Base-by-base conservation (phyloP, 2,113 vertebrate species). In the Lathamus discolor region DNA sequence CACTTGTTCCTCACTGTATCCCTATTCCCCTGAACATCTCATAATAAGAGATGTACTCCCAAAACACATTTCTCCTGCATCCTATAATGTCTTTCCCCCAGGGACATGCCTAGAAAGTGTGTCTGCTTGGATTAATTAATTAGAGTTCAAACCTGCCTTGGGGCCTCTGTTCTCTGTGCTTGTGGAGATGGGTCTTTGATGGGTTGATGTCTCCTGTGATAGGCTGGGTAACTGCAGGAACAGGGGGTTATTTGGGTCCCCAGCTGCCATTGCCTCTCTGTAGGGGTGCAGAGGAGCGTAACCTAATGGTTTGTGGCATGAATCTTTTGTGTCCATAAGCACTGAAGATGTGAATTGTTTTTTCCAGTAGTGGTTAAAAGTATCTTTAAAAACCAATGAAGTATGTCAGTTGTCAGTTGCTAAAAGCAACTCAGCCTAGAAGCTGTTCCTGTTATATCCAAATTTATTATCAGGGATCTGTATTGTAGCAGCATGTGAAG, bases 61-160 rank as follows among this genome's bases (percentile, higher is more conserved):
- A 6, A n/a, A n/a, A n/a, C 19, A 35, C 10, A 46, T 9, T 88
- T 85, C 16, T 63, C 1, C 1, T 57, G 19, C 10, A 37, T 46
- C 17, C 9, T 10, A 9, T 82, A 13, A 78, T 3, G 11, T 52
- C 15, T 48, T 1, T 10, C 9, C 10, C 2, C 3, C 5, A 4
- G 10, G 4, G 11, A 8, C 23, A 19, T 1, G 6, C 2, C 4
- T 7, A 52, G 31, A 22, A 3, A 9, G 8, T 13, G 4, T 49
- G 12, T 29, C 11, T 67, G 3, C 55, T 55, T 41, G 15, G 11
- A 8, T 63, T 79, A 55, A 37, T 64, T 76, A 70, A 28, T 73
- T 59, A 6, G 6, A 23, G 4, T 39, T 86, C 31, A 15, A 17
- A 33, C 12, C 11, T 88, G 20, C 13, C 5, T 5, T 25, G 24